phyloP scores from a whole-genome alignment of 2,113 vertebrate species.

The Petrocephalus zakoni region DNA sequence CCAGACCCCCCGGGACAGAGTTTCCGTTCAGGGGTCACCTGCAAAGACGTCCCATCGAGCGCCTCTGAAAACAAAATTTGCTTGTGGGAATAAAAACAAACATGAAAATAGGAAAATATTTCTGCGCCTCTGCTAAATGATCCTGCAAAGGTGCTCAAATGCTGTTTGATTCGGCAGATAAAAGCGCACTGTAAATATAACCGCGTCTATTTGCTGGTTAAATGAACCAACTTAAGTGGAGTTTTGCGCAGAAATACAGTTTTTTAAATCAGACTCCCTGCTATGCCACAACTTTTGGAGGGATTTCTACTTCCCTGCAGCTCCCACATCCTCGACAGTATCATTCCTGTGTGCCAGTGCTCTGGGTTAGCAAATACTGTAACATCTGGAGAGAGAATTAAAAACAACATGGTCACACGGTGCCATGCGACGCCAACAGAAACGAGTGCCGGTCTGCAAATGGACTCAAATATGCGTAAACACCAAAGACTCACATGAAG shows the following conservation, averaged over 20 bases:
- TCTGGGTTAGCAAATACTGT: neutral
- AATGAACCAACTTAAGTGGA: neutral
- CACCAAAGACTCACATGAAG: neutral
- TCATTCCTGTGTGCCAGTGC: neutral
- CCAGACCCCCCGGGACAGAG: neutral
- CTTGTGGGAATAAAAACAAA: neutral
- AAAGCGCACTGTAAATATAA: neutral
- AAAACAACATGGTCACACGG: conserved; percentile 45
- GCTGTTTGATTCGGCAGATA: neutral
- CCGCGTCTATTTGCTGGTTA: conserved; percentile 2
- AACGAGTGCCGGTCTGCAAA: conserved; percentile 36
- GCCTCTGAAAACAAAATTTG: conserved; percentile 6
- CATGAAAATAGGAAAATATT: neutral
- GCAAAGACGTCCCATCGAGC: neutral
- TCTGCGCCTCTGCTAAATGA: neutral
- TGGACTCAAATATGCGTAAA: neutral
- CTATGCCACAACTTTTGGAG: neutral
- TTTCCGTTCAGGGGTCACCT: neutral
- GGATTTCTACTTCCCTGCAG: neutral
- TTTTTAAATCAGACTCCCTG: neutral
- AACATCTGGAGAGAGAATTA: conserved; percentile 40
- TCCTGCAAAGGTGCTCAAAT: neutral
- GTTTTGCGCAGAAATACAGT: neutral
- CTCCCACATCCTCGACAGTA: neutral
- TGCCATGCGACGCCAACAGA: conserved; percentile 45